A percentile compares a stretch with the other conserved stretches of the same genome.
phyloP scores from a whole-genome alignment of 2,113 vertebrate species.

The Anhinga anhinga region DNA sequence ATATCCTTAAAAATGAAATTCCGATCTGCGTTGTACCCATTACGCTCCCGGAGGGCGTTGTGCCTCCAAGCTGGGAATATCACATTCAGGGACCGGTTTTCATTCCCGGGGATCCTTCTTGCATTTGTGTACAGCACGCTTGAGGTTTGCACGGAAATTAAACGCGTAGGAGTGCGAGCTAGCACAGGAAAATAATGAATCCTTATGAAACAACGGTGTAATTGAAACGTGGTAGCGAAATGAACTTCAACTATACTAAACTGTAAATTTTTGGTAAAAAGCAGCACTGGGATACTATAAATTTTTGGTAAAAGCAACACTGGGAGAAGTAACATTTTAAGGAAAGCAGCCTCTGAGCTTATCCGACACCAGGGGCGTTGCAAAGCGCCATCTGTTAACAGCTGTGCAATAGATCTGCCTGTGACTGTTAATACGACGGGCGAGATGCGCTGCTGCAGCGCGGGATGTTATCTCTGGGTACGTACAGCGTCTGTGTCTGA shows the following conservation, averaged over 20 bases:
- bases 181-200: neutral
- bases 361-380: neutral
- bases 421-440: neutral
- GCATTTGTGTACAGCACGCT: neutral
- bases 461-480: neutral
- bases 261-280: neutral
- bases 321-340: neutral
- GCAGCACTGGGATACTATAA: neutral
- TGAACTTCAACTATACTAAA: too few relatives aligned
- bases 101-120: neutral
- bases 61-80: neutral
- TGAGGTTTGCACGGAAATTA: neutral
- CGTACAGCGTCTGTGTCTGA: neutral
- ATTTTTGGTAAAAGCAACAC: neutral
- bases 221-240: neutral
- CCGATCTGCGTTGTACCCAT: neutral
- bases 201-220: neutral
- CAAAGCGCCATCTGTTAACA: neutral
- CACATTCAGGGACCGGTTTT: neutral
- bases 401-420: neutral
- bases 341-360: neutral
- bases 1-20: neutral
- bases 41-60: rapidly evolving
- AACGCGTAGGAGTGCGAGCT: neutral
- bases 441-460: neutral